phyloP scores from a whole-genome alignment of 2,888 invertebrate genomes.

The Teleiodes luculella region DNA sequence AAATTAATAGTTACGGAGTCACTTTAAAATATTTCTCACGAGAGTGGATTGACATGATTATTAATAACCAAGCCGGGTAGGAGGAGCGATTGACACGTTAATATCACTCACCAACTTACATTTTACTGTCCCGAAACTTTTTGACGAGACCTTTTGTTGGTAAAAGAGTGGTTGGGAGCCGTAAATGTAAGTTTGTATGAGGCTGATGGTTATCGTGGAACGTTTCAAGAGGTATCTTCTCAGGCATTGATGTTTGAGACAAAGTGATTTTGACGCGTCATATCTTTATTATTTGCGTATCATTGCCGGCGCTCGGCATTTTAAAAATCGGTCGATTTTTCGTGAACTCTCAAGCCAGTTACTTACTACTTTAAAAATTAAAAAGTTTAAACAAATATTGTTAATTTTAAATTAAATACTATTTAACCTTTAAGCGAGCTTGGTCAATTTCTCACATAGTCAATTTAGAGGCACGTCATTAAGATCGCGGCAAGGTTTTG shows the following conservation, averaged over 20 bases:
- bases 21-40: slow-evolving; percentile 71
- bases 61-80: slow-evolving; percentile 59
- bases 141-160: neutral
- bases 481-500: too few relatives aligned
- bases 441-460: too few relatives aligned
- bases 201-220: slow-evolving; percentile 54
- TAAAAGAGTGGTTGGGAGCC: slow-evolving; percentile 21
- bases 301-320: slow-evolving; percentile 35
- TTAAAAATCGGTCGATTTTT: neutral
- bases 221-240: slow-evolving; percentile 53
- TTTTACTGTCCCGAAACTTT: slow-evolving; percentile 3
- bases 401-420: too few relatives aligned
- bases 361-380: too few relatives aligned
- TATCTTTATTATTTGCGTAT: slow-evolving; percentile 66
- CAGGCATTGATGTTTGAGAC: slow-evolving; percentile 57
- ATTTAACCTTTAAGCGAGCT: too few relatives aligned
- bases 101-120: slow-evolving; percentile 42
- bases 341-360: neutral
- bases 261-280: slow-evolving; percentile 67
- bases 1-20: slow-evolving; percentile 66
- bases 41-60: slow-evolving; percentile 66
- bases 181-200: slow-evolving; percentile 36
- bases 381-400: too few relatives aligned
- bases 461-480: too few relatives aligned
- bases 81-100: slow-evolving; percentile 74